Evolutionary conservation across 64 coral and sea anemone species (phyloP), one percentile per base, ranked within the genome.

Genomic region (Stichodactyla mertensii): DNA sequence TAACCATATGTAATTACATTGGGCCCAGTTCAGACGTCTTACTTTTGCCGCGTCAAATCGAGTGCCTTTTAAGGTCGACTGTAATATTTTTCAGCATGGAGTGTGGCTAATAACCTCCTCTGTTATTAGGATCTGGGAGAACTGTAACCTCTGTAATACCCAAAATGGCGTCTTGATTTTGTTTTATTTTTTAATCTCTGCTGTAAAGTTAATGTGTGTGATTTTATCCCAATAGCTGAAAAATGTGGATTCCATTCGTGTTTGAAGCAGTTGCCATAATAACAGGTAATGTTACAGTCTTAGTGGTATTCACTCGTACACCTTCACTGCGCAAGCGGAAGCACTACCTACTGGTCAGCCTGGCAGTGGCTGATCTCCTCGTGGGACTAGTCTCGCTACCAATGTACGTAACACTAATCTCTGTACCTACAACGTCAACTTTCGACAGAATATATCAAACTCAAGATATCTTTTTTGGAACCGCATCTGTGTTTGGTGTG

Each of bases 351-450:
- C 52, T 87, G 16, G 67, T 87, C 20, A 87, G 52, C 53, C 66
- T 87, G 6, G 86, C 86, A 52, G 4, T 74, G 10, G 86, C 86
- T n/a, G 86, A 87, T 52, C 16, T 70, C 57, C 67, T 71, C 23
- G 67, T 87, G 27, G 86, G 86, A 16, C 23, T 52, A 22, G 6
- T 87, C 14, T 52, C 51, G 16, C 13, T 87, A n/a, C 51, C 70
- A 45, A 6, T 87, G 16, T 81, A 52, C 28, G 45, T 81, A 18
- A 52, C 11, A 20, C 31, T 81, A 2, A 45, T 45, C 51, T 81
- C 54, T 51, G 5, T 81, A 55, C 8, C 2, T 62, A 6, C 57
- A 24, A 36, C 31, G 2, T 6, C 11, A 66, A 8, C 9, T 57
- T 1, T 45, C 36, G 6, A 6, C n/a, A 55, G 4, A 13, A 19